Base-by-base conservation (phyloP, 2,113 vertebrate genomes). In the Equus quagga region DNA sequence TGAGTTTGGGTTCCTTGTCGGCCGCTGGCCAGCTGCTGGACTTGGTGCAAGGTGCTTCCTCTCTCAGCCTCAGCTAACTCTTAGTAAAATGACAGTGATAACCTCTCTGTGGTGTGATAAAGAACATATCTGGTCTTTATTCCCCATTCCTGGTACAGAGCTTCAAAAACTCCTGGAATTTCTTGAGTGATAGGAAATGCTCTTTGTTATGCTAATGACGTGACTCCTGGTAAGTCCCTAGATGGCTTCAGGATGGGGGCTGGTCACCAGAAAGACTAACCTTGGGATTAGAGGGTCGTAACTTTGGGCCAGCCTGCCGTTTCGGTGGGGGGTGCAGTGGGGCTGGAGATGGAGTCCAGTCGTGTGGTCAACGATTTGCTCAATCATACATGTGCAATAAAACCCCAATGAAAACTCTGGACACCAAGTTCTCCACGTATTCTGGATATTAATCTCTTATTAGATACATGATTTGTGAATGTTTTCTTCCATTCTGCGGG, bases 281-380 rank as follows among this genome's bases (percentile, higher is more conserved):
- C 69, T 18, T 14, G 18, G 4, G 41, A 18, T 19, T 17, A 76
- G 56, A 49, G n/a, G 83, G 17, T 18, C 28, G 21, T 17, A 75
- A 82, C 31, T 31, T 9, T 0, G 23, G 89, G 31, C 8, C 17
- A n/a, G 28, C 46, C 21, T 6, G 7, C 49, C 36, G 36, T 21
- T 46, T n/a, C 3, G 31, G 36, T 6, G 36, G 11, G 2, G 36
- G 11, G 54, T 23, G 36, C 51, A 51, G 5, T 14, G 21, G 56
- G 3, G 5, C 64, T 33, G 51, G 15, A 15, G 19, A 46, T 0
- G 8, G 78, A 56, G n/a, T 23, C 26, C 56, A n/a, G 0, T 21
- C 26, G 0, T 7, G 23, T 4, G 17, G 28, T 18, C 8, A 5
- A 2, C n/a, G 54, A 64, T 2, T 33, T 0, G 14, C 8, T 12